phyloP scores from a whole-genome alignment of 2,797 vertebrate species.

The Gymnothorax reevesii region DNA sequence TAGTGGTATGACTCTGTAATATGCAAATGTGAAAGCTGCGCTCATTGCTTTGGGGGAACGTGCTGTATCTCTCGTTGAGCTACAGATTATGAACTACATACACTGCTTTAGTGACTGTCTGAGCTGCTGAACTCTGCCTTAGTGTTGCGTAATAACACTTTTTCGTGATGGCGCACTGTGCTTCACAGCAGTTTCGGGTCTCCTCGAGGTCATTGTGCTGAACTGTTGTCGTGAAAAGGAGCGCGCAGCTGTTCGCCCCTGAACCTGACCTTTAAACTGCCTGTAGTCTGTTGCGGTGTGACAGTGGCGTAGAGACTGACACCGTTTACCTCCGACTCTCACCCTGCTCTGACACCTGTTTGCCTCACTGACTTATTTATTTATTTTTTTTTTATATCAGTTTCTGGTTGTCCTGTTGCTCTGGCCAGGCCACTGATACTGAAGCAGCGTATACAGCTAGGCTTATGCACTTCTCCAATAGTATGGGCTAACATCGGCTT shows the following conservation, averaged over 20 bases:
- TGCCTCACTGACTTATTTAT: background rate
- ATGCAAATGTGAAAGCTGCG: background rate
- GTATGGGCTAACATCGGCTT: too few species aligned
- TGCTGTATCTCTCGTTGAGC: background rate
- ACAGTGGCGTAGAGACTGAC: background rate
- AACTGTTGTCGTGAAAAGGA: background rate
- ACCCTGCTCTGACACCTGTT: background rate
- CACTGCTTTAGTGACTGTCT: background rate
- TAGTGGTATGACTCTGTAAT: background rate
- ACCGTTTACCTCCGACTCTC: background rate
- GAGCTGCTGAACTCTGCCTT: background rate
- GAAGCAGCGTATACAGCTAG: background rate
- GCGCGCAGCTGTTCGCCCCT: slow-evolving; percentile 3
- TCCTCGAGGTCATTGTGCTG: background rate
- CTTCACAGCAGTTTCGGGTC: background rate
- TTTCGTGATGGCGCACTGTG: background rate
- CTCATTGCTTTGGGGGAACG: background rate
- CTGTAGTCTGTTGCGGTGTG: background rate
- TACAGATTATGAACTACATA: background rate
- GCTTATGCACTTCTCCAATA: background rate
- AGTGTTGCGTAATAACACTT: background rate
- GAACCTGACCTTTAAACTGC: background rate
- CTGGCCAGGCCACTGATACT: background rate
- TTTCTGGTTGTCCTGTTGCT: background rate
- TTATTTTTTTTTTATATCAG: background rate